These are phyloP conservation scores for Melanotaenia boesemani DNA, from an alignment of 2,797 vertebrate species.

Conservation along the genomic window DNA sequence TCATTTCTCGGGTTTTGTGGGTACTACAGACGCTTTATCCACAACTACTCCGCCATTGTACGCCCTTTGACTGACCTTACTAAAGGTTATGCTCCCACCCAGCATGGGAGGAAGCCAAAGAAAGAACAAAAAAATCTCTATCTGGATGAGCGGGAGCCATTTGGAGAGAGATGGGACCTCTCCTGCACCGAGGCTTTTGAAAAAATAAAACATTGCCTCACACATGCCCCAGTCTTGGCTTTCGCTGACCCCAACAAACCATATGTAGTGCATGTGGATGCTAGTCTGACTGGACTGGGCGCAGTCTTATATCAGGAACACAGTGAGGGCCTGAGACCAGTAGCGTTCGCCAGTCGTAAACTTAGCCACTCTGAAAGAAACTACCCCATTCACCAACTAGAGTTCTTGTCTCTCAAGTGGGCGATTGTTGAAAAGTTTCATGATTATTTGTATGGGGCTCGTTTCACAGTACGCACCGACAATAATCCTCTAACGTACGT, in stretches of 20 bases:
- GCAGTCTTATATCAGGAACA: constrained; percentile 10
- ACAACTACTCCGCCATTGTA: not conserved
- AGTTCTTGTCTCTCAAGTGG: too few species aligned
- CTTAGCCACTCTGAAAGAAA: not conserved
- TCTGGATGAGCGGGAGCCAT: not conserved
- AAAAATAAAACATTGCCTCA: not conserved
- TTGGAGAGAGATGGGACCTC: not conserved
- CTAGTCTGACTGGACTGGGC: constrained; percentile 1
- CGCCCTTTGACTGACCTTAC: not conserved
- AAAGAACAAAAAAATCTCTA: not conserved
- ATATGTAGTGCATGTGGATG: not conserved
- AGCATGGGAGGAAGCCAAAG: not conserved
- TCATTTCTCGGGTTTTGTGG: not conserved
- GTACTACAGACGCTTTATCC: not conserved
- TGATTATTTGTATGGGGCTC: constrained; percentile 10
- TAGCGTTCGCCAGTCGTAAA: constrained; percentile 18
- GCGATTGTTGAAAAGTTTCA: not conserved
- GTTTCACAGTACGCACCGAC: too few species aligned
- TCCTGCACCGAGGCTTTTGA: constrained; percentile 4
- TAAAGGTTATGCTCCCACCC: not conserved
- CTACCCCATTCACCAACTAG: not conserved
- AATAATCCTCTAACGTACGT: too few species aligned
- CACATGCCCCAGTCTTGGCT: too few species aligned
- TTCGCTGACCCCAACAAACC: constrained; percentile 2
- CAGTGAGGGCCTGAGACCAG: not conserved